A percentile compares a stretch with the other conserved stretches of the same genome.
Evolutionary conservation across 2,888 invertebrate species (phyloP).

Genomic region (Eulithis testata): DNA sequence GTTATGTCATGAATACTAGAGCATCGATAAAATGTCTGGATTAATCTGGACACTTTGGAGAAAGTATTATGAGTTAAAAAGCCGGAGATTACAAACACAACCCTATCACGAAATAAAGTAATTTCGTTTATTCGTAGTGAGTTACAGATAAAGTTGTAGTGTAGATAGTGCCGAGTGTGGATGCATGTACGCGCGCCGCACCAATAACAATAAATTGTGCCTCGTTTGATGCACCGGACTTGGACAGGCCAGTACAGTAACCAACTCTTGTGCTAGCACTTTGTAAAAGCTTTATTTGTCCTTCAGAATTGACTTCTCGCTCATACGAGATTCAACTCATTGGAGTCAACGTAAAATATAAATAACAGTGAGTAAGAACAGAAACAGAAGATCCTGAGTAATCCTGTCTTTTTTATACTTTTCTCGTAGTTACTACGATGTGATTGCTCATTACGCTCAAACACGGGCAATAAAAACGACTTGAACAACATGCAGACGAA

Average conservation of each 20-base stretch:
- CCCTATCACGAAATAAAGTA: constrained; percentile 50
- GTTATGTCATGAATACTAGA: too few relatives aligned
- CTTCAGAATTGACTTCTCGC: too few relatives aligned
- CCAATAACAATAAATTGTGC: constrained; percentile 84
- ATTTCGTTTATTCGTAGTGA: constrained; percentile 63
- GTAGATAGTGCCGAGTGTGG: constrained; percentile 83
- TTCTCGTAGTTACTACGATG: too few relatives aligned
- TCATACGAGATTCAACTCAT: too few relatives aligned
- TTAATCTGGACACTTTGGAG: background rate
- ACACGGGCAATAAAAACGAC: too few relatives aligned
- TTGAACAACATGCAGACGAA: too few relatives aligned
- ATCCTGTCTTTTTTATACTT: too few relatives aligned
- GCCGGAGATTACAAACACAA: constrained; percentile 11
- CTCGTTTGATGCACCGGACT: constrained; percentile 77
- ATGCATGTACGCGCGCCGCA: constrained; percentile 79
- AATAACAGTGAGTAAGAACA: too few relatives aligned
- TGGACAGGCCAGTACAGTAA: constrained; percentile 41
- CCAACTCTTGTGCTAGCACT: constrained; percentile 11
- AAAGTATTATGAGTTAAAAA: background rate
- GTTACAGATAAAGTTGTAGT: constrained; percentile 78
- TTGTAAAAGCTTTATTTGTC: background rate
- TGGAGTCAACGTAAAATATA: too few relatives aligned
- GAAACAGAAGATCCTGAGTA: too few relatives aligned
- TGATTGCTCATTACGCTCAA: too few relatives aligned
- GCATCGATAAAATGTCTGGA: background rate